Evolutionary conservation across 2,113 vertebrate genomes (phyloP).

Genomic region (Mus spicilegus): DNA sequence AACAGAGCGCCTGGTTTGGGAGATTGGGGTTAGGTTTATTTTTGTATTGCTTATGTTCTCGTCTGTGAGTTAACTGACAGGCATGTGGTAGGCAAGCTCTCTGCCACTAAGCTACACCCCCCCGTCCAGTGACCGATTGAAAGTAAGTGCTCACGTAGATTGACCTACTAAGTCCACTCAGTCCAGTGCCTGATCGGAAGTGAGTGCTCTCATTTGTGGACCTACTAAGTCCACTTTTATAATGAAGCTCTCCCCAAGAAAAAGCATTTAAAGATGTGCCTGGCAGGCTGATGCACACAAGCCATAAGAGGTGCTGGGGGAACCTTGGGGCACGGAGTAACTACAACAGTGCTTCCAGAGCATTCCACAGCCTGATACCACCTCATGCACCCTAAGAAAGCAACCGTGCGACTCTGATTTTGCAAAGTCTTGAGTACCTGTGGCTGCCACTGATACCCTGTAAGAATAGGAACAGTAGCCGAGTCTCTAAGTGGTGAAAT

Average conservation of each 20-base stretch:
- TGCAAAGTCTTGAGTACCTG: background rate
- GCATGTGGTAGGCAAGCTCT: no score
- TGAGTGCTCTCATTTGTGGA: background rate
- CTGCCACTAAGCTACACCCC: background rate
- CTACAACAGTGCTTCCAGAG: background rate
- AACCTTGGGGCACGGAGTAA: no score
- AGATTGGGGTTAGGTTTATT: background rate
- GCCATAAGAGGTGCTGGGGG: rapidly evolving
- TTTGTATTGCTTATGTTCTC: background rate
- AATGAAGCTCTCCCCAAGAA: background rate
- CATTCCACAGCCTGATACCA: background rate
- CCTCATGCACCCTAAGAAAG: rapidly evolving
- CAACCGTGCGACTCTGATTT: background rate
- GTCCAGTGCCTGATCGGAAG: background rate
- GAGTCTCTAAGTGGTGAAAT: rapidly evolving
- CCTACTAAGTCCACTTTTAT: no score
- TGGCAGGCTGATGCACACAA: background rate
- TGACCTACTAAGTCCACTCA: background rate
- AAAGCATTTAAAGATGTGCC: background rate
- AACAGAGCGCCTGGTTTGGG: background rate
- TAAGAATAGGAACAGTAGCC: background rate
- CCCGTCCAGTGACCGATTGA: background rate
- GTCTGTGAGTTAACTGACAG: no score
- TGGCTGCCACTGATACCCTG: rapidly evolving
- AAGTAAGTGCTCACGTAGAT: background rate